Percentiles rank a stretch among this genome's conserved stretches.
These are phyloP conservation scores for Riparia riparia DNA, from an alignment of 2,113 vertebrate species.

Conservation along the genomic window DNA sequence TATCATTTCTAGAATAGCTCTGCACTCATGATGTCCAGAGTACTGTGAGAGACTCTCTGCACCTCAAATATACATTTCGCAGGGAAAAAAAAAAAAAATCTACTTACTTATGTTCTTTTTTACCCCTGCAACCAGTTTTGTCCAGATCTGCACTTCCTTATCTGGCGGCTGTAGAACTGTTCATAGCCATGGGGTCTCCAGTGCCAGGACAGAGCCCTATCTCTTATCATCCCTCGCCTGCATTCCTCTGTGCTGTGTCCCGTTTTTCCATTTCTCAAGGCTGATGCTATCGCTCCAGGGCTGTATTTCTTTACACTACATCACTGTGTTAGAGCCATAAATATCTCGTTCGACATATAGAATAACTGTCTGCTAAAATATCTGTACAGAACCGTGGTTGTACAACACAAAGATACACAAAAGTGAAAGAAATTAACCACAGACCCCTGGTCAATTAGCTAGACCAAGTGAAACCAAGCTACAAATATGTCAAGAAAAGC, in stretches of 20 bases:
- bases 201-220: not conserved
- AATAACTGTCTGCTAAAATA: not conserved
- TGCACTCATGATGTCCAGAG: not conserved
- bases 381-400: not conserved
- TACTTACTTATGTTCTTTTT: not conserved
- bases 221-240: not conserved
- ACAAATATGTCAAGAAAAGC: not conserved
- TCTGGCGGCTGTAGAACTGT: not conserved
- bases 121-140: not conserved
- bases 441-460: not conserved
- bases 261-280: not conserved
- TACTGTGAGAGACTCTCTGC: not conserved
- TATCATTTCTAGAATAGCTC: not conserved
- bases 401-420: not conserved
- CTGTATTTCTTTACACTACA: not conserved
- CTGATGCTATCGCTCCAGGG: not conserved
- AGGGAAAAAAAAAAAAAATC: not conserved
- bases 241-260: not conserved
- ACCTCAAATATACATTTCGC: not conserved
- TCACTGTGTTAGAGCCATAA: not conserved
- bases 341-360: not conserved
- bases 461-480: not conserved
- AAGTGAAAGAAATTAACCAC: not conserved
- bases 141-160: not conserved
- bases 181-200: rapidly evolving